Percentiles rank a stretch among this genome's conserved stretches.
Conservation (phyloP, 2,113 vertebrate genomes). For the Oreochromis niloticus region DNA sequence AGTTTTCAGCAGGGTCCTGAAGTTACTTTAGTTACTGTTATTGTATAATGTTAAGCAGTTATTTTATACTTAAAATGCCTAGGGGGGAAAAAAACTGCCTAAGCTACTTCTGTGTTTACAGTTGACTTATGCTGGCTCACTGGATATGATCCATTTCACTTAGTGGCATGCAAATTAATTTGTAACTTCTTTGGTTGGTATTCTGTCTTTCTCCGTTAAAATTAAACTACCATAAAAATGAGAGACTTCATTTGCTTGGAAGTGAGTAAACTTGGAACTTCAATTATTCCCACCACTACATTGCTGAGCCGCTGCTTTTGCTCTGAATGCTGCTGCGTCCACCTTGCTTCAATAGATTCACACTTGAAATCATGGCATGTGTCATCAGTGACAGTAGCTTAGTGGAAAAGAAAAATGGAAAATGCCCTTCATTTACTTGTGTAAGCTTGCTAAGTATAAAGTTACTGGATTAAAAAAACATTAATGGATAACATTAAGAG, state of each 20-base stretch:
- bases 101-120: background rate
- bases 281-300: background rate
- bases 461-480: background rate
- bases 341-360: background rate
- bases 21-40: background rate
- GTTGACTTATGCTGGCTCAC: background rate
- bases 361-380: background rate
- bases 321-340: background rate
- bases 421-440: background rate
- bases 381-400: background rate
- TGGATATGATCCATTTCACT: background rate
- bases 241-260: background rate
- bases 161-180: background rate
- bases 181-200: background rate
- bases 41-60: background rate
- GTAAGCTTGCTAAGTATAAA: background rate
- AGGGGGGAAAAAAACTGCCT: rapidly evolving
- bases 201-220: background rate
- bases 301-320: background rate
- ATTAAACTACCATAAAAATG: background rate
- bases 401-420: background rate
- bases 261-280: background rate
- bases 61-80: background rate
- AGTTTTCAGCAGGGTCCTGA: background rate
- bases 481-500: background rate